Evolutionary conservation across 2,113 vertebrate genomes (phyloP).

Genomic region (Megaceryle maxima): DNA sequence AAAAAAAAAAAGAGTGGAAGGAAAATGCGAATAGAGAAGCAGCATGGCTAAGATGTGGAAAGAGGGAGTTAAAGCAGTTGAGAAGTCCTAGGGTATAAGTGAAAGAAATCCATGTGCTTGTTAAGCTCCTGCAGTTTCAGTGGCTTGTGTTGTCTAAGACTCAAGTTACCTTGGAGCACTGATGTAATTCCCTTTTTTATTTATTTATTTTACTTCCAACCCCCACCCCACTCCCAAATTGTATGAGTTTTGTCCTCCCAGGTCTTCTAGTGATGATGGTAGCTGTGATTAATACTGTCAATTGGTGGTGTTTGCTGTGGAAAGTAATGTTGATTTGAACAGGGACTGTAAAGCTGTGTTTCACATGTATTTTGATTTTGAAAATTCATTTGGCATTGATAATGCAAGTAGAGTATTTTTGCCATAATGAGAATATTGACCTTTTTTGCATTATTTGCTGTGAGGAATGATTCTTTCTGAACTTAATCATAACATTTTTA

Average conservation of each 20-base stretch:
- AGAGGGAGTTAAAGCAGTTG: neutral
- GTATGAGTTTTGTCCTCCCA: neutral
- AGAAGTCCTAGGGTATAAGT: neutral
- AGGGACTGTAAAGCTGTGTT: neutral
- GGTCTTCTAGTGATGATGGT: neutral
- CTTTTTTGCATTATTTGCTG: neutral
- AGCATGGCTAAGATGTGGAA: neutral
- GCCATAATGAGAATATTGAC: neutral
- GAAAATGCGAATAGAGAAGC: neutral
- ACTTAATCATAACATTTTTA: neutral
- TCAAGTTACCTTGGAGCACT: neutral
- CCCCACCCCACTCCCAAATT: neutral
- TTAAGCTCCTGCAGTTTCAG: neutral
- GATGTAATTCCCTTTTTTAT: no score
- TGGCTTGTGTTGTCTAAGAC: neutral
- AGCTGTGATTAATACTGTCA: neutral
- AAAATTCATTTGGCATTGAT: neutral
- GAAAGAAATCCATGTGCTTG: neutral
- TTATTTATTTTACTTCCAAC: no score
- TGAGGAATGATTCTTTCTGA: neutral
- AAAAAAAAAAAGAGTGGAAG: neutral
- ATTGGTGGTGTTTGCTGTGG: neutral
- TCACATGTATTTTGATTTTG: neutral
- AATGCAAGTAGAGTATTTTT: neutral
- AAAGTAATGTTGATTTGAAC: neutral